Evolutionary conservation across 2,797 vertebrate species (phyloP).

Genomic region (Pipistrellus pipistrellus): DNA sequence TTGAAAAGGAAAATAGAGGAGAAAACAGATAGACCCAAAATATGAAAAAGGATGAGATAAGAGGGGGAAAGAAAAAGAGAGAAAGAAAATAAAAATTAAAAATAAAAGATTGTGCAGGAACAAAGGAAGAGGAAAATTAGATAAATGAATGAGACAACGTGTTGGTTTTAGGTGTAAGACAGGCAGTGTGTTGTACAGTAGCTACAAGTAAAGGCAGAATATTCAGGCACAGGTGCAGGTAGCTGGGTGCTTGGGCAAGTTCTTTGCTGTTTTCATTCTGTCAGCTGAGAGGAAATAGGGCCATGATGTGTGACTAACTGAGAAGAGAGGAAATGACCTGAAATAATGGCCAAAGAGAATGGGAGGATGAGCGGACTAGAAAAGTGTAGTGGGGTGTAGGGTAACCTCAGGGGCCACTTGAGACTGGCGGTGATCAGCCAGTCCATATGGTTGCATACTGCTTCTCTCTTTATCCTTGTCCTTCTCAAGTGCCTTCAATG

Average conservation of each 20-base stretch:
- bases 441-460: not conserved
- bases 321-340: not conserved
- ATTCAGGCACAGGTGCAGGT: not conserved
- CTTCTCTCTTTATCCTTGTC: not conserved
- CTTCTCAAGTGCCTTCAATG: not conserved
- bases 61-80: too few relatives aligned
- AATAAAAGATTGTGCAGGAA: too few relatives aligned
- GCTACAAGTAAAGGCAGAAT: not conserved
- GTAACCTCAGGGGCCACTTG: not conserved
- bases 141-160: too few relatives aligned
- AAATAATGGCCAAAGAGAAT: not conserved
- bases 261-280: not conserved
- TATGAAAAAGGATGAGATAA: too few relatives aligned
- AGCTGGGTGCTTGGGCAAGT: accelerated
- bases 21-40: too few relatives aligned
- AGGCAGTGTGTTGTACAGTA: not conserved
- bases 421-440: not conserved
- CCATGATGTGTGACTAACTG: not conserved
- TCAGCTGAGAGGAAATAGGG: not conserved
- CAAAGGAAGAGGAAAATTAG: too few relatives aligned
- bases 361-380: not conserved
- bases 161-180: not conserved
- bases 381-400: not conserved
- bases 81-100: too few relatives aligned
- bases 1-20: too few relatives aligned